phyloP scores from a whole-genome alignment of 2,888 invertebrate genomes.

The Melolontha melolontha region DNA sequence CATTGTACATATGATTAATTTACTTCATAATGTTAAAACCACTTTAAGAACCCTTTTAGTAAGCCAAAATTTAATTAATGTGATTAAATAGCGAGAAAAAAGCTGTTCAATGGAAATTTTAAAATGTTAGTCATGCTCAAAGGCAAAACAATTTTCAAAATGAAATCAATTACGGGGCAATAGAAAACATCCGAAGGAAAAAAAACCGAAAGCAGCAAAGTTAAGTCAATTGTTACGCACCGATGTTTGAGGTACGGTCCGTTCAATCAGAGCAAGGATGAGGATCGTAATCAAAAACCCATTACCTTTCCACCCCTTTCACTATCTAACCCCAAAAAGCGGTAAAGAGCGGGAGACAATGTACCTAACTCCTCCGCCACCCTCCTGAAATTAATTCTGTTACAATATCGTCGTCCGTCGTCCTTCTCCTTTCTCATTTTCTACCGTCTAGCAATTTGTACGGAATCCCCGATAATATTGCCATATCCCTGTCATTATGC shows the following conservation, averaged over 20 bases:
- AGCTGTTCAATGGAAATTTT: constrained; percentile 19
- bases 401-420: constrained; percentile 34
- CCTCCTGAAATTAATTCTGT: constrained; percentile 45
- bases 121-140: constrained; percentile 25
- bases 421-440: constrained; percentile 49
- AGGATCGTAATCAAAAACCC: constrained; percentile 61
- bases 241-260: constrained; percentile 51
- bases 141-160: constrained; percentile 31
- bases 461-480: constrained; percentile 47
- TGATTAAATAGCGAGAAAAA: constrained; percentile 12
- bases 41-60: no score
- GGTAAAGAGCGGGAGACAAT: no score
- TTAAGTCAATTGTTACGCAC: constrained; percentile 57
- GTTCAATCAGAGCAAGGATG: constrained; percentile 54
- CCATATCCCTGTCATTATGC: constrained; percentile 42
- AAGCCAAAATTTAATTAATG: neutral
- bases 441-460: constrained; percentile 49
- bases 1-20: no score
- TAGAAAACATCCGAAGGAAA: neutral
- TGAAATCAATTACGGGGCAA: constrained; percentile 25
- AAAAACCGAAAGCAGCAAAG: constrained; percentile 39
- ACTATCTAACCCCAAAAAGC: constrained; percentile 40
- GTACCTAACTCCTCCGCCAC: constrained; percentile 1
- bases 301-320: constrained; percentile 55
- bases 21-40: no score